A percentile compares a stretch with the other conserved stretches of the same genome.
Conservation (phyloP, 2,797 vertebrate genomes). For the Stomatorhinus walkeri region DNA sequence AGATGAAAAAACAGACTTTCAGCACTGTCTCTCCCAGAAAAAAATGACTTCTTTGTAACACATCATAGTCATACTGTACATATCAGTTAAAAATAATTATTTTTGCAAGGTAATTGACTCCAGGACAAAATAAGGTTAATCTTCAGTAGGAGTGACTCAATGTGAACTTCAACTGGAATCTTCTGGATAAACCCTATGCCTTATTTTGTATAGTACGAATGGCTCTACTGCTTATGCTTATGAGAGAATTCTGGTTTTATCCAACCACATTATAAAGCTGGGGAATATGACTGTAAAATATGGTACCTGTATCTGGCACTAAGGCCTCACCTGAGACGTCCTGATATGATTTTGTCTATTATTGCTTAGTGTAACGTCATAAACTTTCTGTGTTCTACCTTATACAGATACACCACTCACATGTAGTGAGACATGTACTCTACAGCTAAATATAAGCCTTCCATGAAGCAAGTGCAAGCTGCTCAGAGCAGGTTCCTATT, state of each 20-base stretch:
- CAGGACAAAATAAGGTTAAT: neutral
- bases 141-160: neutral
- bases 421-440: neutral
- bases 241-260: neutral
- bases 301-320: neutral
- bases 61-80: neutral
- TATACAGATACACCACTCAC: neutral
- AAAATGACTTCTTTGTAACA: neutral
- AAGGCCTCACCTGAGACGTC: neutral
- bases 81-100: neutral
- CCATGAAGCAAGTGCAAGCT: neutral
- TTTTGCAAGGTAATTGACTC: neutral
- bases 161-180: neutral
- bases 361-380: neutral
- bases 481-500: neutral
- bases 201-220: neutral
- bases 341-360: neutral
- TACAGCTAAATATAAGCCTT: neutral
- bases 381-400: neutral
- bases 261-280: neutral
- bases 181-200: neutral
- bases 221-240: neutral
- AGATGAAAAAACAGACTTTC: neutral
- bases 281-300: neutral
- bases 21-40: neutral